Base-by-base conservation (phyloP, 2,113 vertebrate species). In the Macquaria australasica region DNA sequence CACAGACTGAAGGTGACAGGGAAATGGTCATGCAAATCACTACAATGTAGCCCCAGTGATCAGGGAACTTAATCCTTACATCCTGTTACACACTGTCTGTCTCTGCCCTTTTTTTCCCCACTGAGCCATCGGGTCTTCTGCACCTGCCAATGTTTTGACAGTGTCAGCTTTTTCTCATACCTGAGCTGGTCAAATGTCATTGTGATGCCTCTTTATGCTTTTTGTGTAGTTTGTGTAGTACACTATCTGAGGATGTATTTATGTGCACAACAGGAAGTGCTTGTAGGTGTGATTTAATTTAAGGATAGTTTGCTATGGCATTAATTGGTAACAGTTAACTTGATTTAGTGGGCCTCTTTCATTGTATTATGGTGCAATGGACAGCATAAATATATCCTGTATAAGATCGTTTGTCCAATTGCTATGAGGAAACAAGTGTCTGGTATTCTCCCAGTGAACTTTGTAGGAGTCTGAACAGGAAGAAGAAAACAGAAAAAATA, bases 61-160 rank as follows among this genome's bases (percentile, higher is more conserved):
- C 14, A 43, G 63, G 50, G 55, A 85, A 68, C 51, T 23, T 87
- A 85, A 90, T 87, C 88, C 80, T 81, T 70, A 72, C 73, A 89
- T 91, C 84, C 86, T 89, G 82, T 74, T 88, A 79, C 83, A 84
- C 84, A 81, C 73, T 31, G 9, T 82, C 72, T 66, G 64, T 73
- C 87, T 81, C 68, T 77, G 76, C 18, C n/a, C 39, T 89, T 51
- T 20, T 73, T 74, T 48, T 18, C 1, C 14, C 68, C 45, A 43
- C 64, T 6, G n/a, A 88, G 82, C 59, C 53, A 21, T 31, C 14
- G 0, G 16, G 39, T 48, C 43, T 70, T 67, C 37, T 75, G 60
- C 37, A 23, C 53, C 55, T 34, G 48, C 23, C 45, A 58, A 6
- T 37, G 41, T 73, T 79, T 51, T 62, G 37, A 67, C 39, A 34